A percentile compares a stretch with the other conserved stretches of the same genome.
phyloP scores from a whole-genome alignment of 1,140 invertebrate species.

The Euschistus heros region DNA sequence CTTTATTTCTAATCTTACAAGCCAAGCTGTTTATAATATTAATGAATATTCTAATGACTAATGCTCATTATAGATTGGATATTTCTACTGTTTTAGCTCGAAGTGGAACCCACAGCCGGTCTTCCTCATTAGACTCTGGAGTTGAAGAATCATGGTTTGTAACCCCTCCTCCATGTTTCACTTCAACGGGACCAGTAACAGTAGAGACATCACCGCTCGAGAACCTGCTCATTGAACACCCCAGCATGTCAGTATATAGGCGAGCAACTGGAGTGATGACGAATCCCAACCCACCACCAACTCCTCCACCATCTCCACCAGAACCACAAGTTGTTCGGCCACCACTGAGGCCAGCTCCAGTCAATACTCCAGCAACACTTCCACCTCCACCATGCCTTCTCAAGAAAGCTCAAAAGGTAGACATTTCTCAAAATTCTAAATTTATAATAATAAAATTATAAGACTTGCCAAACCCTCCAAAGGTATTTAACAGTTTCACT shows the following conservation, averaged over 20 bases:
- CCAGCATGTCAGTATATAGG: conserved; percentile 74
- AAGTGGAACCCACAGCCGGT: neutral
- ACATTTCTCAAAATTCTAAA: neutral
- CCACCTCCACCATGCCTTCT: neutral
- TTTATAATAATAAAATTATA: too few relatives aligned
- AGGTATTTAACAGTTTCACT: too few relatives aligned
- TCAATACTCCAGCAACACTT: neutral
- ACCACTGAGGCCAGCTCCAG: conserved; percentile 5
- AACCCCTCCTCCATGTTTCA: conserved; percentile 71
- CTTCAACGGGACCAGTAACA: conserved; percentile 49
- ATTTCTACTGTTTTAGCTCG: conserved; percentile 21
- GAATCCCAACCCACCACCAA: neutral
- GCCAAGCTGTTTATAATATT: neutral
- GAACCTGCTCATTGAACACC: conserved; percentile 72
- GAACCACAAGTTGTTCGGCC: conserved; percentile 28
- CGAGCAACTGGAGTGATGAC: conserved; percentile 21
- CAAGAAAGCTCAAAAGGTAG: conserved; percentile 7
- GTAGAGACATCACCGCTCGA: conserved; percentile 65
- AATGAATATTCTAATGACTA: too few relatives aligned
- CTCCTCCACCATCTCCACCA: conserved; percentile 24
- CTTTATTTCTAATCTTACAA: too few relatives aligned
- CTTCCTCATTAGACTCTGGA: conserved; percentile 14
- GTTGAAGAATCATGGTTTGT: conserved; percentile 69
- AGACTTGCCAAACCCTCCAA: too few relatives aligned
- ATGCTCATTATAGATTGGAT: too few relatives aligned